Percentiles rank a stretch among this genome's conserved stretches.
These are phyloP conservation scores for Eupithecia inturbata DNA, from an alignment of 2,888 invertebrate species.

Conservation along the genomic window DNA sequence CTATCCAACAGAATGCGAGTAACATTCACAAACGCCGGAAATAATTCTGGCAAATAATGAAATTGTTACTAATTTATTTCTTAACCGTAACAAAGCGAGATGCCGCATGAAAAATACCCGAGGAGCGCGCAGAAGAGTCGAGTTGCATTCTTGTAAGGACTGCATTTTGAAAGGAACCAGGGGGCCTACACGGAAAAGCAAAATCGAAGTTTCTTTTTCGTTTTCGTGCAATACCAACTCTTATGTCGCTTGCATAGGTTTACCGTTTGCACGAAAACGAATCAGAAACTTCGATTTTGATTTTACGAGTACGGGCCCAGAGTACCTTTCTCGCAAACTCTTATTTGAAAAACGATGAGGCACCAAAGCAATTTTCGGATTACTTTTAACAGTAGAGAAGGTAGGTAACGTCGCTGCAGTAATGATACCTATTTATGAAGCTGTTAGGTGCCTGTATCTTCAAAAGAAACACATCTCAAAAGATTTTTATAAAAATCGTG, in stretches of 20 bases:
- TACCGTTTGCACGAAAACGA: too few relatives aligned
- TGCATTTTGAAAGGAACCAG: conserved; percentile 20
- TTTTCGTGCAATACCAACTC: too few relatives aligned
- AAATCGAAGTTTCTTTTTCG: too few relatives aligned
- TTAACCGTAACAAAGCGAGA: conserved; percentile 82
- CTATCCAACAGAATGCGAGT: conserved; percentile 43
- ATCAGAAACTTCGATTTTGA: too few relatives aligned
- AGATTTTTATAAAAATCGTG: neutral
- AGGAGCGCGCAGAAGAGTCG: conserved; percentile 68
- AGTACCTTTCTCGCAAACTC: neutral
- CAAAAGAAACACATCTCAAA: neutral
- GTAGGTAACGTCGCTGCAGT: neutral
- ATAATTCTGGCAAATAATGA: conserved; percentile 82
- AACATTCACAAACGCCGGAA: conserved; percentile 51
- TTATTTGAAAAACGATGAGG: neutral
- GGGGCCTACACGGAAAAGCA: too few relatives aligned
- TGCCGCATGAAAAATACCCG: conserved; percentile 82
- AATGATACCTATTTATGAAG: neutral
- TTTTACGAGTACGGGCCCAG: too few relatives aligned
- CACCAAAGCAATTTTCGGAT: neutral
- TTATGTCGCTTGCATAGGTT: too few relatives aligned
- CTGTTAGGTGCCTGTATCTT: neutral
- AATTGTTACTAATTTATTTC: conserved; percentile 84
- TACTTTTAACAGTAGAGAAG: neutral
- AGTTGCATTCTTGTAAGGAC: conserved; percentile 68